phyloP scores from a whole-genome alignment of 2,113 vertebrate species.

The Phylloscopus trochilus region DNA sequence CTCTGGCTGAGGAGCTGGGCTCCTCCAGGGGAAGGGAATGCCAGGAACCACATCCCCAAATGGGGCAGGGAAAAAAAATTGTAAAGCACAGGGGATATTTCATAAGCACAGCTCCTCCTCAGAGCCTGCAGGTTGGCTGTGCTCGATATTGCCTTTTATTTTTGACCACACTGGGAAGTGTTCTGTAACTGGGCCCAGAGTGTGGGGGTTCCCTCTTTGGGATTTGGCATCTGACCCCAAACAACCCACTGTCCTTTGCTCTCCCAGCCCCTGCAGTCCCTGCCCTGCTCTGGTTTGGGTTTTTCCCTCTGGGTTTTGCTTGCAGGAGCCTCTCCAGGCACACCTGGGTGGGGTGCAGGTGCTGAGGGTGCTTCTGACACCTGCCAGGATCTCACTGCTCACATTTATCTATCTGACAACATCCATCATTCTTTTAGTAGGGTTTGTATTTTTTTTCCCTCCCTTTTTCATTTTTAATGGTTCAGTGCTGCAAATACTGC shows the following conservation, averaged over 20 bases:
- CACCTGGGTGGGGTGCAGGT: accelerated
- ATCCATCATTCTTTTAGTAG: accelerated
- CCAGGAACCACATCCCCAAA: not conserved
- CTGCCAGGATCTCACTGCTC: not conserved
- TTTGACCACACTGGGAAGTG: not conserved
- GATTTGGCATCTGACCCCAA: not conserved
- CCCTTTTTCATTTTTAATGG: not conserved
- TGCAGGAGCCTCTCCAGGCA: not conserved
- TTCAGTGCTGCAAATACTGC: not conserved
- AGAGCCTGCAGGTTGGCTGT: not conserved
- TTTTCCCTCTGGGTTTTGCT: not conserved
- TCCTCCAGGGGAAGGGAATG: not conserved
- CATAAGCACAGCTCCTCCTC: not conserved
- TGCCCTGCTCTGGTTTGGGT: accelerated
- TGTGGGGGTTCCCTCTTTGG: not conserved
- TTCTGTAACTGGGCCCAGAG: not conserved
- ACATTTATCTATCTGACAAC: not conserved
- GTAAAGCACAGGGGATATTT: not conserved
- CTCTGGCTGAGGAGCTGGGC: not conserved
- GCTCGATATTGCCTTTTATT: not conserved
- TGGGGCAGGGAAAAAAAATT: not conserved
- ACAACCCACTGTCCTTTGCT: not conserved
- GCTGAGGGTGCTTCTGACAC: not conserved
- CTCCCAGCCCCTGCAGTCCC: accelerated
- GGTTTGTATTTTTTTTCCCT: not conserved